These are phyloP conservation scores for Akabosia matsudoensis DNA, from an alignment of 1,140 invertebrate genomes.

Conservation along the genomic window DNA sequence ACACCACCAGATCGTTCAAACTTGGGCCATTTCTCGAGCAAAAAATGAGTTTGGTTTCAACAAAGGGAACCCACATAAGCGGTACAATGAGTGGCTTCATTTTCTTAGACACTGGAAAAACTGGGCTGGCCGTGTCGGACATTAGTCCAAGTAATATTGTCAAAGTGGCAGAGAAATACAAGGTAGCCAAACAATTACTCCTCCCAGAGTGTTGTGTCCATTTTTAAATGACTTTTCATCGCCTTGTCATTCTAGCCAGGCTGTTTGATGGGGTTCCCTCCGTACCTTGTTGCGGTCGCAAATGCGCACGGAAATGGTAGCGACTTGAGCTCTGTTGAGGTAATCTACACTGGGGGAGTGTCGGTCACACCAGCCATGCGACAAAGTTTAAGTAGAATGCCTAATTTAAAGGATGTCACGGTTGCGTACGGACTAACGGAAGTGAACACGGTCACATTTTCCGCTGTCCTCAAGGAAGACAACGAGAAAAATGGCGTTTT, in stretches of 20 bases:
- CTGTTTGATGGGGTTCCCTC: slow-evolving; percentile 1
- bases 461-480: too few relatives aligned
- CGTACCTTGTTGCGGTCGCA: slow-evolving; percentile 15
- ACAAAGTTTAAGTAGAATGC: slow-evolving; percentile 27
- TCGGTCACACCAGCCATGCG: slow-evolving; percentile 38
- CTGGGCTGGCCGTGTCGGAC: neutral
- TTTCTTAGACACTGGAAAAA: neutral
- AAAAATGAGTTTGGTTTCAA: slow-evolving; percentile 33
- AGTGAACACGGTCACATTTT: too few relatives aligned
- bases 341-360: slow-evolving; percentile 31
- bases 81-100: neutral
- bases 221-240: neutral
- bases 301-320: slow-evolving; percentile 27
- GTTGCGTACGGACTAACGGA: slow-evolving; percentile 23
- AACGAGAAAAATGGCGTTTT: too few relatives aligned
- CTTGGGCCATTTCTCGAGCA: slow-evolving; percentile 5
- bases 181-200: slow-evolving; percentile 8
- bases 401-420: slow-evolving; percentile 26
- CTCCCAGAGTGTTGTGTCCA: neutral
- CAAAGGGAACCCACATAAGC: slow-evolving; percentile 38
- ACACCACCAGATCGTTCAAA: neutral
- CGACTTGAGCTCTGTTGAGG: slow-evolving; percentile 39
- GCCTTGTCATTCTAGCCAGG: neutral
- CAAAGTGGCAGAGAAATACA: slow-evolving; percentile 35
- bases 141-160: slow-evolving; percentile 34